Evolutionary conservation across 2,113 vertebrate genomes (phyloP).

Genomic region (Nibea coibor): DNA sequence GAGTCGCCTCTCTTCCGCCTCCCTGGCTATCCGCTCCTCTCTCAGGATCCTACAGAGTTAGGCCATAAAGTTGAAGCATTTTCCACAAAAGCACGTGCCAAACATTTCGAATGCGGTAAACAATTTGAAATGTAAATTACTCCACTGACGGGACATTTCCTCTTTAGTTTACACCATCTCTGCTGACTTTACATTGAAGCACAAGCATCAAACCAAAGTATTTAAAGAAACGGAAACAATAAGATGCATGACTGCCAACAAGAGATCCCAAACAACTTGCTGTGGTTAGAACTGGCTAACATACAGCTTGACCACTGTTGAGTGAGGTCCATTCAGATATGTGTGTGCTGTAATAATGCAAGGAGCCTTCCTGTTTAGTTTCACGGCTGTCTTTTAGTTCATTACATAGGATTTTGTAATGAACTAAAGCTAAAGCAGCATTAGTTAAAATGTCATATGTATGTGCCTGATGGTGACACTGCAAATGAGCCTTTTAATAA

Average conservation of each 20-base stretch:
- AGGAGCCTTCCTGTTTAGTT: not conserved
- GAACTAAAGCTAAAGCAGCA: too few species aligned
- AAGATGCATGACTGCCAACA: slow-evolving; percentile 4
- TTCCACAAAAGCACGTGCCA: slow-evolving; percentile 2
- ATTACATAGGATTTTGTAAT: not conserved
- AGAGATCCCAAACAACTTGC: slow-evolving; percentile 10
- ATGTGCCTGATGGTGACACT: not conserved
- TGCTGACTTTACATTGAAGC: not conserved
- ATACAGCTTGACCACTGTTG: slow-evolving; percentile 2
- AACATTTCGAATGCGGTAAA: not conserved
- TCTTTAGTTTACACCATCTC: slow-evolving; percentile 1
- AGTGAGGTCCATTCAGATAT: slow-evolving; percentile 34
- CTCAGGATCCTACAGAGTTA: slow-evolving; percentile 78
- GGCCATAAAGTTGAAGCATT: not conserved
- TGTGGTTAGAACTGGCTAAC: slow-evolving; percentile 21
- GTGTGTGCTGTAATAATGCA: not conserved
- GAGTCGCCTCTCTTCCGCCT: slow-evolving; percentile 85
- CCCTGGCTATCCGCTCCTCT: slow-evolving; percentile 86
- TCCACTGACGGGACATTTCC: slow-evolving; percentile 23
- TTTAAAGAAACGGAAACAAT: slow-evolving; percentile 34
- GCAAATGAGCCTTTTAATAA: not conserved
- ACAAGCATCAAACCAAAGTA: slow-evolving; percentile 15
- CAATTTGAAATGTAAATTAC: not conserved
- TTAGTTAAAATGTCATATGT: not conserved
- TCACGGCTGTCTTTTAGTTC: not conserved